phyloP scores from a whole-genome alignment of 2,888 invertebrate species.

The Eristalis tenax region DNA sequence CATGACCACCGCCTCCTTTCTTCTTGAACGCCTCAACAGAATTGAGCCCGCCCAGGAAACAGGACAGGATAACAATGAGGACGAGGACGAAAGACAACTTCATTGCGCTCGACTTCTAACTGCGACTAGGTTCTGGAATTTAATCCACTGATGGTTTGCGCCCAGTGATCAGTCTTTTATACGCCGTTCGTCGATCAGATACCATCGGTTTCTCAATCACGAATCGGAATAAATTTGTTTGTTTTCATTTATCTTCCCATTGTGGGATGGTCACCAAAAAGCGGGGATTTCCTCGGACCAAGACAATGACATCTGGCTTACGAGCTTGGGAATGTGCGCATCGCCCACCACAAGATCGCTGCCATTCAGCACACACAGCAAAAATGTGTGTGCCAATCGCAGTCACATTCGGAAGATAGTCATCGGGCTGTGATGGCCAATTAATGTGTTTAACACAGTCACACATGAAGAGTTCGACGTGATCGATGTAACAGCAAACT shows the following conservation, averaged over 20 bases:
- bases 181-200: background rate
- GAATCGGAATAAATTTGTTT: conserved; percentile 22
- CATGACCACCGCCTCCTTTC: conserved; percentile 26
- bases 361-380: background rate
- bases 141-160: conserved; percentile 15
- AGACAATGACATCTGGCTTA: conserved; percentile 33
- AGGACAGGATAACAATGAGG: conserved; percentile 48
- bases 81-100: conserved; percentile 50
- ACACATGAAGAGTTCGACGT: background rate
- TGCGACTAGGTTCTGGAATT: conserved; percentile 18
- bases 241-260: conserved; percentile 3
- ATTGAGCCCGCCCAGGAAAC: conserved; percentile 45
- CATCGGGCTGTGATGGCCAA: background rate
- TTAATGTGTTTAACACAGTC: conserved; percentile 8
- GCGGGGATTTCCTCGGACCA: conserved; percentile 24
- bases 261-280: background rate
- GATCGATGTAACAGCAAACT: background rate
- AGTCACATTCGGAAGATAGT: conserved; percentile 9
- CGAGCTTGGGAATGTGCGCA: conserved; percentile 38
- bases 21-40: conserved; percentile 52
- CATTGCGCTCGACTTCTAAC: conserved; percentile 17
- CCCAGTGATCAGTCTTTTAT: conserved; percentile 43
- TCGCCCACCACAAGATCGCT: conserved; percentile 14
- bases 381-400: background rate
- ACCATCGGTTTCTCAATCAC: conserved; percentile 3